Percentiles rank a stretch among this genome's conserved stretches.
phyloP scores from a whole-genome alignment of 2,797 vertebrate species.

The Karalla daura region DNA sequence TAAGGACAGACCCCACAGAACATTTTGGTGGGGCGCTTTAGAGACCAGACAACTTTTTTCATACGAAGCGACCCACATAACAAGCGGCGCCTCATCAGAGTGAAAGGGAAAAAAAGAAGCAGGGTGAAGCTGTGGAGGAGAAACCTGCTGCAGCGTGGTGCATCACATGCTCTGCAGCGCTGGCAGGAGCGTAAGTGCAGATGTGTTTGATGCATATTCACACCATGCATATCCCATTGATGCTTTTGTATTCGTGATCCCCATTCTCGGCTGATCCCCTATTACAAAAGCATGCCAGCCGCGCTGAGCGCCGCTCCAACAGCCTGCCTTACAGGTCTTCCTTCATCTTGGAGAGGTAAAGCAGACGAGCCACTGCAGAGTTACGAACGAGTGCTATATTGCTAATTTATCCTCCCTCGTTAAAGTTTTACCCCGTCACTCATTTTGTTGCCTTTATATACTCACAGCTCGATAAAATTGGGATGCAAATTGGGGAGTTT shows the following conservation, averaged over 20 bases:
- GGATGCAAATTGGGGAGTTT: slow-evolving; percentile 45
- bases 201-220: slow-evolving; percentile 71
- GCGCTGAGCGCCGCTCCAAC: slow-evolving; percentile 46
- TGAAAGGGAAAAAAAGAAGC: slow-evolving; percentile 48
- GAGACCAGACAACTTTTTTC: slow-evolving; percentile 51
- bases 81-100: slow-evolving; percentile 38
- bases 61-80: slow-evolving; percentile 63
- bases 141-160: slow-evolving; percentile 37
- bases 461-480: slow-evolving; percentile 42
- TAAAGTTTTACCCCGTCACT: slow-evolving; percentile 55
- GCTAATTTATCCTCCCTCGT: slow-evolving; percentile 60
- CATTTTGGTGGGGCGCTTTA: slow-evolving; percentile 47
- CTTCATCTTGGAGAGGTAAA: slow-evolving; percentile 58
- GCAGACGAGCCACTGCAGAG: slow-evolving; percentile 41
- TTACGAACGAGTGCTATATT: slow-evolving; percentile 49
- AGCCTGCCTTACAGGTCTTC: slow-evolving; percentile 63
- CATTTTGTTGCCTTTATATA: slow-evolving; percentile 44
- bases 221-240: slow-evolving; percentile 61
- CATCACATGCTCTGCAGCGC: slow-evolving; percentile 30
- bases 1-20: slow-evolving; percentile 53
- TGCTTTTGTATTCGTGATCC: slow-evolving; percentile 73
- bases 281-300: slow-evolving; percentile 67
- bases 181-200: slow-evolving; percentile 39
- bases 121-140: slow-evolving; percentile 21
- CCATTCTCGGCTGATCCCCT: slow-evolving; percentile 64